Conservation (phyloP, 2,113 vertebrate species). For the Chascanopsetta lugubris region DNA sequence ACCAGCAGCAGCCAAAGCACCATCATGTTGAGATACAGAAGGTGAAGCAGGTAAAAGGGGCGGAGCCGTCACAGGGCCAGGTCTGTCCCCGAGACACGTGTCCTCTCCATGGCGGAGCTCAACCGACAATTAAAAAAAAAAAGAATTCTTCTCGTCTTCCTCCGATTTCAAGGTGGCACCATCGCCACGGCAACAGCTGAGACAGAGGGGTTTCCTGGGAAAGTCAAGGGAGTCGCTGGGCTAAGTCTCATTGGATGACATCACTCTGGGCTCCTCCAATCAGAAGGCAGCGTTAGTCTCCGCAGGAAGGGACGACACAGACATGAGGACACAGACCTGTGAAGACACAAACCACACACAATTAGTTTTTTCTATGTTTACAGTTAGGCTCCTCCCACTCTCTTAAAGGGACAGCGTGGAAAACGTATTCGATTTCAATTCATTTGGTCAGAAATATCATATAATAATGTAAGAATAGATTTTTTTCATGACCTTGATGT, state of each 20-base stretch:
- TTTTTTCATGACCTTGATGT: no score
- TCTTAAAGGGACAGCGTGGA: no score
- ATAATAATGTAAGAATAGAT: no score
- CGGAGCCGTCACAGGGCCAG: slow-evolving; percentile 45
- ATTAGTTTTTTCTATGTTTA: background rate
- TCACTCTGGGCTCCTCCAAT: slow-evolving; percentile 18
- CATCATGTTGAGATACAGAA: slow-evolving; percentile 80
- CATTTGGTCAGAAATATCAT: no score
- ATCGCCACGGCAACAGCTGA: slow-evolving; percentile 43
- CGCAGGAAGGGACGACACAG: slow-evolving; percentile 44
- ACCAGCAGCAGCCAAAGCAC: slow-evolving; percentile 83
- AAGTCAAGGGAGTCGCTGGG: slow-evolving; percentile 43
- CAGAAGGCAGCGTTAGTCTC: slow-evolving; percentile 47
- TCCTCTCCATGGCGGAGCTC: slow-evolving; percentile 58
- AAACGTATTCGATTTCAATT: no score
- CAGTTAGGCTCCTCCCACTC: no score
- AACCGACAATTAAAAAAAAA: no score
- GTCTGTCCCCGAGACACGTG: slow-evolving; percentile 31
- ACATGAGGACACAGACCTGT: slow-evolving; percentile 49
- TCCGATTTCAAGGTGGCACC: slow-evolving; percentile 44
- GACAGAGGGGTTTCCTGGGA: slow-evolving; percentile 39
- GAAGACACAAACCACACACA: background rate
- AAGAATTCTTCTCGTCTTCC: slow-evolving; percentile 20
- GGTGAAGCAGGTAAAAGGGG: slow-evolving; percentile 20
- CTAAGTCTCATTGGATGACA: slow-evolving; percentile 39